phyloP scores from a whole-genome alignment of 37 sponge, comb jelly and placozoan genomes.

The Ephydatia muelleri region DNA sequence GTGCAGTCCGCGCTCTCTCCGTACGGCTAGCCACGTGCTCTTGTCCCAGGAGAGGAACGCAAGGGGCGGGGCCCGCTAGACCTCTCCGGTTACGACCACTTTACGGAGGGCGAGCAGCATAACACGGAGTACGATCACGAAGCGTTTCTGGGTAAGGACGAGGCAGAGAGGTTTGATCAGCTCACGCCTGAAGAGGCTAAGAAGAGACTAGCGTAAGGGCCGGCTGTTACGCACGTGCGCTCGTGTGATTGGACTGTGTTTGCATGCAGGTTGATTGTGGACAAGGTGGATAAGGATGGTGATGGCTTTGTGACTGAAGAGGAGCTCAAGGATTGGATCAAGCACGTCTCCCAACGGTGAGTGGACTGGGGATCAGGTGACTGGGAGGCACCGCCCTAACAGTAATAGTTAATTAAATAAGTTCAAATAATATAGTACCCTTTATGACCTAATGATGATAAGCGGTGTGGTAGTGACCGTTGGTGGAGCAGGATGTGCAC shows the following conservation, averaged over 20 bases:
- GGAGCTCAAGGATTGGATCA: conserved; percentile 81
- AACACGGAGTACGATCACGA: conserved; percentile 85
- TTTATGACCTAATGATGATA: too few species aligned
- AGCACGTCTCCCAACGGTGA: conserved; percentile 61
- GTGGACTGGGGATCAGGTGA: too few species aligned
- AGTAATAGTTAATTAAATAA: too few species aligned
- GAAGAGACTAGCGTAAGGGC: conserved; percentile 55
- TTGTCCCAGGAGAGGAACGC: neutral
- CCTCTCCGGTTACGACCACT: conserved; percentile 63
- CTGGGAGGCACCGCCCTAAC: too few species aligned
- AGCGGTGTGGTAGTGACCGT: too few species aligned
- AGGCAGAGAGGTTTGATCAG: conserved; percentile 75
- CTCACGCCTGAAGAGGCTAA: conserved; percentile 84
- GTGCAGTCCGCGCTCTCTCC: too few species aligned
- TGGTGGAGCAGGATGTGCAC: too few species aligned
- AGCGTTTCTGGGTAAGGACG: conserved; percentile 90
- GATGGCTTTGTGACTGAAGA: conserved; percentile 70
- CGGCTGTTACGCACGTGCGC: too few species aligned
- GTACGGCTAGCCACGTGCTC: too few species aligned
- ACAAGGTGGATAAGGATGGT: conserved; percentile 68
- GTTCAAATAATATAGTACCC: too few species aligned
- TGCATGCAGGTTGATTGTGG: conserved; percentile 54
- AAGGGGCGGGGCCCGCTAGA: conserved; percentile 13
- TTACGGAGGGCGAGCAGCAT: conserved; percentile 38
- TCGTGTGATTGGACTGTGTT: neutral